Evolutionary conservation across 2,797 vertebrate species (phyloP).

Genomic region (Chaetophractus vellerosus): DNA sequence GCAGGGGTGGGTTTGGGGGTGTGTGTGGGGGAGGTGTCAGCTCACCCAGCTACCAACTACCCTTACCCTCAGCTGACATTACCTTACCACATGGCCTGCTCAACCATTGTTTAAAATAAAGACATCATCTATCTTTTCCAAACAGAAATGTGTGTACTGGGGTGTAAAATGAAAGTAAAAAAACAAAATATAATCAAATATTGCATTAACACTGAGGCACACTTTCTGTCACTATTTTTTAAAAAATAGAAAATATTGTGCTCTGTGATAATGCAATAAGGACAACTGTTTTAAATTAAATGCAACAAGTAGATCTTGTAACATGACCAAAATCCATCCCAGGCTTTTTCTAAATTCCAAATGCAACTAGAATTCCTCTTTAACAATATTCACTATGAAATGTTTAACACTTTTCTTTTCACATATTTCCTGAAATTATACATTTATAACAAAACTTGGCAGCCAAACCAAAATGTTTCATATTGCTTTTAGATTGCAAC

Average conservation of each 20-base stretch:
- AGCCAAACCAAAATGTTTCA: slow-evolving; percentile 69
- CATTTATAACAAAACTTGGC: slow-evolving; percentile 75
- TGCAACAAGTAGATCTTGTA: slow-evolving; percentile 71
- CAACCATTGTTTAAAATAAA: slow-evolving; percentile 71
- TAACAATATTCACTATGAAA: slow-evolving; percentile 64
- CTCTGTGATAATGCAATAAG: slow-evolving; percentile 55
- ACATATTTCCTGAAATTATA: slow-evolving; percentile 71
- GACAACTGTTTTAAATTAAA: slow-evolving; percentile 82
- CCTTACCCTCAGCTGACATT: slow-evolving; percentile 68
- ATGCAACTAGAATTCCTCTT: slow-evolving; percentile 66
- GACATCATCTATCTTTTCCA: slow-evolving; percentile 63
- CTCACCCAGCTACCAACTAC: slow-evolving; percentile 50
- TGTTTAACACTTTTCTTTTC: slow-evolving; percentile 72
- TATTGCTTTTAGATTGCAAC: slow-evolving; percentile 80
- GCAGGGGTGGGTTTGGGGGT: neutral
- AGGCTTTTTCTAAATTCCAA: slow-evolving; percentile 61
- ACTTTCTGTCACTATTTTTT: slow-evolving; percentile 30
- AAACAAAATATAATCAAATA: slow-evolving; percentile 59
- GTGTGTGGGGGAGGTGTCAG: neutral
- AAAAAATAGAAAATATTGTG: slow-evolving; percentile 56
- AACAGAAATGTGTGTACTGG: slow-evolving; percentile 55
- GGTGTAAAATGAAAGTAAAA: neutral
- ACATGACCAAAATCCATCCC: slow-evolving; percentile 57
- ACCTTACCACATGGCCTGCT: slow-evolving; percentile 79
- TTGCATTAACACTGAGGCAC: neutral